A percentile compares a stretch with the other conserved stretches of the same genome.
These are phyloP conservation scores for Onychostruthus taczanowskii DNA, from an alignment of 2,113 vertebrate genomes.

Conservation along the genomic window DNA sequence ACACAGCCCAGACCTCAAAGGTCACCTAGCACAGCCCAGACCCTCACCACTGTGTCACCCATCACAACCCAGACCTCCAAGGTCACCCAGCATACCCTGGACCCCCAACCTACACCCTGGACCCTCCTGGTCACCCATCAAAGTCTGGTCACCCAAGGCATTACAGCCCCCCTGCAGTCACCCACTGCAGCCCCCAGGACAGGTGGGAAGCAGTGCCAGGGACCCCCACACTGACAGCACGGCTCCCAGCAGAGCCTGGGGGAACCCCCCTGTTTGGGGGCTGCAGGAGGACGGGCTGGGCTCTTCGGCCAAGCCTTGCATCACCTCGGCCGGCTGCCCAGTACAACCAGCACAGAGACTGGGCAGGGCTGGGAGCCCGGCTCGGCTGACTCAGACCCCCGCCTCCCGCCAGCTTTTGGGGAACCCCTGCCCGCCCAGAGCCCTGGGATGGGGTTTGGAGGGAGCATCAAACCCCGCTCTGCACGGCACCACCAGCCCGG, in stretches of 20 bases:
- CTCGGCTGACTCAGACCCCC: neutral
- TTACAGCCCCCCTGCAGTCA: neutral
- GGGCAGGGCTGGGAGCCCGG: neutral
- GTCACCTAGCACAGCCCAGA: fast-evolving
- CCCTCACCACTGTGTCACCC: too few species aligned
- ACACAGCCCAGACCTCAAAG: too few species aligned
- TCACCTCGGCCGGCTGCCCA: neutral
- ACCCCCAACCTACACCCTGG: neutral
- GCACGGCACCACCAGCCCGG: neutral
- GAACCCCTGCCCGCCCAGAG: too few species aligned
- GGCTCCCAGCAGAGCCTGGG: neutral
- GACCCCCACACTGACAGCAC: neutral
- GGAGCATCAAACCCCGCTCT: neutral
- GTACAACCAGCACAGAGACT: neutral
- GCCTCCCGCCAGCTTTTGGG: neutral
- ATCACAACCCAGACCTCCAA: too few species aligned
- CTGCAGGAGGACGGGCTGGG: neutral
- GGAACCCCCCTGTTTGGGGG: neutral
- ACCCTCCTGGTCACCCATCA: neutral
- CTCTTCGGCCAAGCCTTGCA: neutral
- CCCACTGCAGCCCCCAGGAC: neutral
- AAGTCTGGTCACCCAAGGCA: neutral
- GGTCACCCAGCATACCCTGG: neutral
- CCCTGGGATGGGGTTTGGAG: too few species aligned
- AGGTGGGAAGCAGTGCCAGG: too few species aligned